phyloP scores from a whole-genome alignment of 53 echinoderm and acorn worm species.

The Patiria pectinifera region DNA sequence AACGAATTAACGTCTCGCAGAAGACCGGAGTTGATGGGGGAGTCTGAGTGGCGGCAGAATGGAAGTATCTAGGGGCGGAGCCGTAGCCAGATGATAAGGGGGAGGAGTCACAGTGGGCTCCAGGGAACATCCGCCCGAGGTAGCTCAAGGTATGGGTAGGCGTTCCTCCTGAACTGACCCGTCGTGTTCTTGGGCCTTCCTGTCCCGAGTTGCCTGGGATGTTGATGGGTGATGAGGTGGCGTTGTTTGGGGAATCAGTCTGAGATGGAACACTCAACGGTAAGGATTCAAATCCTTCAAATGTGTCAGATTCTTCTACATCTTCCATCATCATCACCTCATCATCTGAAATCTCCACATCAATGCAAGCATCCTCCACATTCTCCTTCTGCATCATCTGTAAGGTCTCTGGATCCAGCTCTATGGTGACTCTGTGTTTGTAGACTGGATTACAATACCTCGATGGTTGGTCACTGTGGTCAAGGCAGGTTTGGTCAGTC shows the following conservation, averaged over 20 bases:
- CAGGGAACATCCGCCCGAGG: constrained; percentile 55
- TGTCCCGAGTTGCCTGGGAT: constrained; percentile 56
- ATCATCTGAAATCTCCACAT: constrained; percentile 49
- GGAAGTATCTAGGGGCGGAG: constrained; percentile 42
- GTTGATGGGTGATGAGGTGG: constrained; percentile 63
- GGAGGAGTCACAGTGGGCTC: constrained; percentile 50
- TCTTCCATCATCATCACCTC: constrained; percentile 39
- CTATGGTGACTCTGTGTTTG: constrained; percentile 45
- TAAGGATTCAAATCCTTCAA: constrained; percentile 46
- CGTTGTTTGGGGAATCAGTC: constrained; percentile 35
- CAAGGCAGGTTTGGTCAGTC: constrained; percentile 1
- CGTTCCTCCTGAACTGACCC: constrained; percentile 12
- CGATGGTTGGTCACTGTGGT: not conserved
- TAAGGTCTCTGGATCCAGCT: constrained; percentile 26
- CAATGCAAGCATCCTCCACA: constrained; percentile 20
- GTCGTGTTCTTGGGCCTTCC: constrained; percentile 14
- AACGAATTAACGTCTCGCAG: constrained; percentile 42
- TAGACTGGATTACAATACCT: constrained; percentile 4
- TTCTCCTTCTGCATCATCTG: constrained; percentile 58
- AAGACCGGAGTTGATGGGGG: constrained; percentile 53
- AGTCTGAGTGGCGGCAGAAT: constrained; percentile 52
- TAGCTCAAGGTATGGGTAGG: constrained; percentile 58
- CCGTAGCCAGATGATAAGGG: constrained; percentile 67
- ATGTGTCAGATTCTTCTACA: constrained; percentile 40
- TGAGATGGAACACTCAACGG: constrained; percentile 31